Evolutionary conservation across 2,888 invertebrate genomes (phyloP).

Genomic region (Drosophila mettleri): DNA sequence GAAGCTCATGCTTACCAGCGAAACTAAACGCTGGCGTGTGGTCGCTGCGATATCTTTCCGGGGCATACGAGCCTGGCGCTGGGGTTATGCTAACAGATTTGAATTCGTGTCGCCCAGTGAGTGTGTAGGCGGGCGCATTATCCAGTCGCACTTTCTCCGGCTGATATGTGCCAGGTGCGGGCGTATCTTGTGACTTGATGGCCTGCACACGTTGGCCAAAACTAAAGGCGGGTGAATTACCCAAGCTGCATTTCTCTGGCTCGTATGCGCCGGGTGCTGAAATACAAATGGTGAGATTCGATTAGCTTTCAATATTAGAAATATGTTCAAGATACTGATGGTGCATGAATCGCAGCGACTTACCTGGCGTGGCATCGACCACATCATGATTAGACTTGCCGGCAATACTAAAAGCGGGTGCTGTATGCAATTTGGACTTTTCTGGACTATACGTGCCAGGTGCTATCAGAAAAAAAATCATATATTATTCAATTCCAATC

Average conservation of each 20-base stretch:
- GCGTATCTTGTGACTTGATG: conserved; percentile 84
- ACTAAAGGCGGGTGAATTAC: conserved; percentile 89
- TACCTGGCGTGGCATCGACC: conserved; percentile 78
- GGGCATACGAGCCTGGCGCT: conserved; percentile 87
- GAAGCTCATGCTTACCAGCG: conserved; percentile 86
- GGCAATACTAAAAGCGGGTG: conserved; percentile 87
- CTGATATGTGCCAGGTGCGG: conserved; percentile 86
- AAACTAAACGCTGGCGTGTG: conserved; percentile 87
- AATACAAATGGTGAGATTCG: conserved; percentile 15
- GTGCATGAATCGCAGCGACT: conserved; percentile 20
- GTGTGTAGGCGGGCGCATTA: conserved; percentile 86
- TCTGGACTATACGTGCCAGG: conserved; percentile 87
- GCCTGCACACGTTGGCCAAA: conserved; percentile 89
- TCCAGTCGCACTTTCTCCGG: conserved; percentile 86
- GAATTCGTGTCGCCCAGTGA: conserved; percentile 80
- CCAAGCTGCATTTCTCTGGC: conserved; percentile 86
- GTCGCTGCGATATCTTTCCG: conserved; percentile 86
- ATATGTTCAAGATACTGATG: not conserved
- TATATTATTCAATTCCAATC: conserved; percentile 4
- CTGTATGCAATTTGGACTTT: conserved; percentile 86
- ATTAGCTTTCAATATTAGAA: not conserved
- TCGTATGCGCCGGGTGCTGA: conserved; percentile 87
- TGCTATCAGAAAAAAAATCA: conserved; percentile 68
- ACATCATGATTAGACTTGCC: conserved; percentile 85
- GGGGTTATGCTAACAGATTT: conserved; percentile 81